Base-by-base conservation (phyloP, 2,888 invertebrate genomes). In the Cistogaster globosa region DNA sequence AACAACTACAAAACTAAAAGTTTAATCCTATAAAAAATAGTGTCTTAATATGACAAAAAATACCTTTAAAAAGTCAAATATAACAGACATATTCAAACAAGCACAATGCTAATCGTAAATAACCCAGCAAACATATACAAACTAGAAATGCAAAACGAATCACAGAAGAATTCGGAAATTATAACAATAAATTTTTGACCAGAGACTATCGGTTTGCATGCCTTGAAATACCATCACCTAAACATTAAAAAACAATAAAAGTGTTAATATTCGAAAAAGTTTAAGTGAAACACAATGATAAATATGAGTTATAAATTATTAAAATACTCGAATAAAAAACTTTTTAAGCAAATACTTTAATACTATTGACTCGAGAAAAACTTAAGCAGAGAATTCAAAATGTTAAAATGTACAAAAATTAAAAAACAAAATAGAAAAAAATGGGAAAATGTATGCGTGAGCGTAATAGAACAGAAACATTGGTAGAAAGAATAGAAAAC, bases 21-120 rank as follows among this genome's bases (percentile, higher is more conserved):
- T 51, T 62, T 57, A 63, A 77, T 69, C 62, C 63, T 75, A 81
- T 81, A 83, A 78, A 81, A 71, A 68, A 58, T 68, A 62, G 68
- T 63, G 76, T 69, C 57, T 82, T 65, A 69, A 74, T 77, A 77
- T 77, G 83, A 80, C 80, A 80, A 60, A 55, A 83, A 83, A 80
- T 80, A 74, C 79, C 68, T 72, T 63, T 63, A 51, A 78, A 72
- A 83, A 57, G 76, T 45, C 68, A 80, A 75, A 62, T 75, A 71
- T 75, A 26, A 26, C 63, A 78, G 38, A 65, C 48, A 69, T 42
- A 32, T 26, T 42, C 57, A 57, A 45, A 63, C 36, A 20, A 12
- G 48, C 38, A 0, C 32, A 2, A 26, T 20, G 14, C 20, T 62
- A 36, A 22, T 20, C 26, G 26, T 18, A 42, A 48, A 75, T 51